Percentiles rank a stretch among this genome's conserved stretches.
phyloP scores from a whole-genome alignment of 2,113 vertebrate species.

The Bos taurus region ARS-UCD2.0 NC_037338.1:44918501-44919000 shows the following conservation, averaged over 20 bases:
- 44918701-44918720: background rate
- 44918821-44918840: background rate
- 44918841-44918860: background rate
- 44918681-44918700: background rate
- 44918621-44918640: background rate
- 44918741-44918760: background rate
- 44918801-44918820: background rate
- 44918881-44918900: background rate
- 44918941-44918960: background rate
- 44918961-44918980: background rate
- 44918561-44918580: background rate
- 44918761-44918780: background rate
- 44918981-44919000: background rate
- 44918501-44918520: conserved; percentile 80
- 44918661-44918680: background rate
- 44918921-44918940: background rate
- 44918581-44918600: background rate
- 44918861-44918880: background rate
- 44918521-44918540: conserved; percentile 83
- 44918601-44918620: background rate
- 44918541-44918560: conserved; percentile 72
- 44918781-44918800: background rate
- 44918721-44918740: background rate
- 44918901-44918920: background rate
- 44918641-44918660: background rate